Evolutionary conservation across 2,888 invertebrate species (phyloP), one percentile per base, ranked within the genome.

Genomic region (Mythimna vitellina): DNA sequence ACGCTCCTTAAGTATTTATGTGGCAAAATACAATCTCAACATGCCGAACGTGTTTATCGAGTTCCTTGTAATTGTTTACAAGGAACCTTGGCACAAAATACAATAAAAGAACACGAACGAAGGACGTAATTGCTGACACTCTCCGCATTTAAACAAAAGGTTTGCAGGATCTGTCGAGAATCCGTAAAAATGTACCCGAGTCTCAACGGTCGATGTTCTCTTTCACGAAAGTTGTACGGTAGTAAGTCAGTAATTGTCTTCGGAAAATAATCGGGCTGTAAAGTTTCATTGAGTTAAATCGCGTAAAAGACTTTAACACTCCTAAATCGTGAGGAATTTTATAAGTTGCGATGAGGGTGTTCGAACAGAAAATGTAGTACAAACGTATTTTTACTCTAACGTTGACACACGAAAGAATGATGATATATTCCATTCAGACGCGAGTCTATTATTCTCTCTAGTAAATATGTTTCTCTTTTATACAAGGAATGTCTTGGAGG

Each of bases 61-160:
- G 81, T 83, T 81, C 66, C 75, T 80, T 65, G 80, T 80, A 83
- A 83, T 83, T 80, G 83, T 78, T 76, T 73, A 79, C 75, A 74
- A 72, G 73, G 65, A 76, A 78, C 68, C 65, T 72, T 78, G 64
- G 76, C 70, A 76, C 74, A 65, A 76, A 80, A 83, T 54, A 63
- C 61, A 75, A 70, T 74, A 80, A 74, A 65, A 70, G 65, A 76
- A 80, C 68, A 83, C 54, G 76, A 75, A 83, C 67, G 60, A 56
- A 77, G 70, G 66, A 72, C 80, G 77, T 87, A 82, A 86, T 84
- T 86, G 81, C 80, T 77, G 73, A 74, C 81, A 81, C 76, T 86
- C 83, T 78, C 74, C 81, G 80, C 82, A 82, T 87, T 86, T 80
- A 84, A 84, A 85, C 77, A 85, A 85, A 84, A 80, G 74, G 78